phyloP scores from a whole-genome alignment of 2,797 vertebrate genomes.

The Acipenser transmontanus region DNA sequence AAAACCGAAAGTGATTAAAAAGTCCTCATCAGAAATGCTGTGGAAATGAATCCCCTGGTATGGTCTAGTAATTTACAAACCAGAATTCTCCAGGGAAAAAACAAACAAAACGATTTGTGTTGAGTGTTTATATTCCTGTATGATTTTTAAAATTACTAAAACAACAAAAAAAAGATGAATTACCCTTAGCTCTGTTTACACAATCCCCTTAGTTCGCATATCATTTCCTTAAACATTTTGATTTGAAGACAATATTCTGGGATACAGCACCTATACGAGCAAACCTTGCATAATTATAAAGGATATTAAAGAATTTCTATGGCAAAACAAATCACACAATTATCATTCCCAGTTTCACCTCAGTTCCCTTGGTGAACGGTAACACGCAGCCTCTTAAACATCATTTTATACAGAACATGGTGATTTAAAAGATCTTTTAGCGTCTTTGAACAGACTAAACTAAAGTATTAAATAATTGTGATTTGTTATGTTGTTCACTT shows the following conservation, averaged over 20 bases:
- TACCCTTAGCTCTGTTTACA: not conserved
- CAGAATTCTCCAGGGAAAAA: not conserved
- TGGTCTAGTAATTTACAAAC: not conserved
- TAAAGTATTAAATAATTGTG: too few relatives aligned
- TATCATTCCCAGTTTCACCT: too few relatives aligned
- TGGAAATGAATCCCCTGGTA: not conserved
- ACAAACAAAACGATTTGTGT: not conserved
- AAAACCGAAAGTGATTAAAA: not conserved
- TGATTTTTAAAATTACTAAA: not conserved
- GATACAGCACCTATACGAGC: too few relatives aligned
- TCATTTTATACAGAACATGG: too few relatives aligned
- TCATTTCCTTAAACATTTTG: slow-evolving; percentile 5
- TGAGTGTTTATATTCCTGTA: not conserved
- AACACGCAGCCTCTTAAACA: too few relatives aligned
- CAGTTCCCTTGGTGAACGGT: too few relatives aligned
- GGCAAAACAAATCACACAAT: too few relatives aligned
- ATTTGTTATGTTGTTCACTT: too few relatives aligned
- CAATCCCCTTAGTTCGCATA: not conserved
- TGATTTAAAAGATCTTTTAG: too few relatives aligned
- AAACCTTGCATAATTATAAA: not conserved
- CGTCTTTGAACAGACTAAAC: too few relatives aligned
- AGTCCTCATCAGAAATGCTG: not conserved
- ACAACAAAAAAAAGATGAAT: slow-evolving; percentile 3
- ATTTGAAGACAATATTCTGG: not conserved
- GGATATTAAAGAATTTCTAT: too few relatives aligned